phyloP scores from a whole-genome alignment of 2,797 vertebrate genomes.

The Cyprinella venusta region DNA sequence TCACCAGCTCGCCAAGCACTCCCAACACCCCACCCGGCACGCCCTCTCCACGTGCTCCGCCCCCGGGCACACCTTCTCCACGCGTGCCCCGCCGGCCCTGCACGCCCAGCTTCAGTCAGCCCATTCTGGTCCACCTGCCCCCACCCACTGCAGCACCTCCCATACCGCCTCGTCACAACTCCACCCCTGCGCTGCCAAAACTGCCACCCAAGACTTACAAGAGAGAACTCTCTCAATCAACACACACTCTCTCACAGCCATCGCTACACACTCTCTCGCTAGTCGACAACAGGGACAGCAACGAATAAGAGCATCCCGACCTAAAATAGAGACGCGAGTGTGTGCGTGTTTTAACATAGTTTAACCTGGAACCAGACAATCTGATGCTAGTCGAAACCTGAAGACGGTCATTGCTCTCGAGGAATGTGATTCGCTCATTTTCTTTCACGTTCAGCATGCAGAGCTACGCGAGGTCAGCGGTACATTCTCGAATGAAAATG shows the following conservation, averaged over 20 bases:
- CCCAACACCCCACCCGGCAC: constrained; percentile 82
- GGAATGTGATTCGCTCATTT: constrained; percentile 7
- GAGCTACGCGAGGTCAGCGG: constrained; percentile 25
- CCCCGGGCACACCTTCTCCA: constrained; percentile 82
- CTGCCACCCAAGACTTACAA: constrained; percentile 99
- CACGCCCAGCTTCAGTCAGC: constrained; percentile 81
- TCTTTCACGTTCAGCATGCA: constrained; percentile 9
- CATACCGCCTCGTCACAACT: constrained; percentile 91
- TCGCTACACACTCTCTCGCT: constrained; percentile 88
- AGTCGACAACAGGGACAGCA: constrained; percentile 90
- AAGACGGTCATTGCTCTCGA: constrained; percentile 21
- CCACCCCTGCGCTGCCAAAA: constrained; percentile 90
- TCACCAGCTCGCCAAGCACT: constrained; percentile 86
- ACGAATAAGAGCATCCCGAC: constrained; percentile 81
- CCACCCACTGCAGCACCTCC: constrained; percentile 82
- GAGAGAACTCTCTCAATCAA: constrained; percentile 87
- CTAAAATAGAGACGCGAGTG: constrained; percentile 15
- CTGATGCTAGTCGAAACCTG: constrained; percentile 32
- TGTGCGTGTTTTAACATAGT: constrained; percentile 17
- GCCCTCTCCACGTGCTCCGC: constrained; percentile 81
- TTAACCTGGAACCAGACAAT: constrained; percentile 59
- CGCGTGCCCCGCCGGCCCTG: constrained; percentile 84
- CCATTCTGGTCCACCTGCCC: constrained; percentile 78
- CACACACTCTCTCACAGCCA: constrained; percentile 80
- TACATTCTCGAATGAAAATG: constrained; percentile 32